Conservation (phyloP, 2,113 vertebrate genomes). For the Larimichthys crocea region DNA sequence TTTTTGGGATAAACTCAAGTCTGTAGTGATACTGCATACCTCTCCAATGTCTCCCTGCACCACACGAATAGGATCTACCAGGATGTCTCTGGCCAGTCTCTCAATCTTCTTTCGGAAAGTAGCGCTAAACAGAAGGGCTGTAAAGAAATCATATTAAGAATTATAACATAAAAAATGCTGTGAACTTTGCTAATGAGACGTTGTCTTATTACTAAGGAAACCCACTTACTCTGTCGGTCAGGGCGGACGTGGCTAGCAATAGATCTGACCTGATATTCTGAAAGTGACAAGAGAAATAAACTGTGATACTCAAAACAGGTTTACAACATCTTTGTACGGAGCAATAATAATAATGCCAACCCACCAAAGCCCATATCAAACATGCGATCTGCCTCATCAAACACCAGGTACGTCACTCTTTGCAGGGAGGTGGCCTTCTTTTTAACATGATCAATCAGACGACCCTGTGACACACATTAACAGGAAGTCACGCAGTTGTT, state of each 20-base stretch:
- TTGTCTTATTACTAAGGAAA: background rate
- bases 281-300: slow-evolving; percentile 29
- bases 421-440: slow-evolving; percentile 99
- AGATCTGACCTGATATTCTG: slow-evolving; percentile 98
- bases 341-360: slow-evolving; percentile 44
- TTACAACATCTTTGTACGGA: background rate
- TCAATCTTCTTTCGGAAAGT: slow-evolving; percentile 99
- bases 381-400: slow-evolving; percentile 99
- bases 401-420: slow-evolving; percentile 97
- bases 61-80: slow-evolving; percentile 96
- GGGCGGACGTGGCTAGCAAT: slow-evolving; percentile 96
- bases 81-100: slow-evolving; percentile 94
- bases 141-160: slow-evolving; percentile 10
- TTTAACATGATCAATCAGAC: slow-evolving; percentile 98
- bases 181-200: background rate
- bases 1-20: background rate
- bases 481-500: background rate
- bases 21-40: slow-evolving; percentile 76
- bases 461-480: slow-evolving; percentile 84
- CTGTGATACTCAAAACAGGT: background rate
- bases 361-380: slow-evolving; percentile 99
- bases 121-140: slow-evolving; percentile 97
- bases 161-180: rapidly evolving
- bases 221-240: slow-evolving; percentile 95
- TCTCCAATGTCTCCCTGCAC: slow-evolving; percentile 99